Evolutionary conservation across 2,888 invertebrate genomes (phyloP).

Genomic region (Cheiracanthium punctorium): DNA sequence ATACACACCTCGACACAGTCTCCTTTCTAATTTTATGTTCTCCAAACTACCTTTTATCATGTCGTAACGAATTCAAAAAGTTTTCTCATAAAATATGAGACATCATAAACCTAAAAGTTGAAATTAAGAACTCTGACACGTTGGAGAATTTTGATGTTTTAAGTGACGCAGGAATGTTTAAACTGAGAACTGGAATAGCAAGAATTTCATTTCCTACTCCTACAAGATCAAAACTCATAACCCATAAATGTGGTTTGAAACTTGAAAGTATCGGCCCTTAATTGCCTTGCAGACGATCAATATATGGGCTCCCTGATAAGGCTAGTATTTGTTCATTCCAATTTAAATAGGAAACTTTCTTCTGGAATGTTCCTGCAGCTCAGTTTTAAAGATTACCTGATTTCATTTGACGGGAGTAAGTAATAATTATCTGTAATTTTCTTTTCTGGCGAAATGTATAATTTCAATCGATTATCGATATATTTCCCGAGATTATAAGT

Average conservation of each 20-base stretch:
- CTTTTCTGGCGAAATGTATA: neutral
- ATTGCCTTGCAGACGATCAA: neutral
- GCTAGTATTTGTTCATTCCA: neutral
- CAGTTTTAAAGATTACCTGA: neutral
- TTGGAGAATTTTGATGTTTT: neutral
- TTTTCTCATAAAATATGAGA: neutral
- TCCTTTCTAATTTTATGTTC: neutral
- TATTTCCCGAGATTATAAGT: no score
- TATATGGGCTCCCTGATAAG: neutral
- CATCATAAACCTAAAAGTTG: neutral
- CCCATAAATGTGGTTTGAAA: neutral
- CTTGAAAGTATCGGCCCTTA: neutral
- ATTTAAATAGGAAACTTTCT: neutral
- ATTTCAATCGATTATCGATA: no score
- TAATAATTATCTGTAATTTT: neutral
- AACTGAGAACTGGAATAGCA: neutral
- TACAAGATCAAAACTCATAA: constrained; percentile 8
- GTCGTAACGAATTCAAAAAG: neutral
- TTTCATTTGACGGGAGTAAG: neutral
- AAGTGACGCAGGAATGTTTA: neutral
- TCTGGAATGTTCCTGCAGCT: neutral
- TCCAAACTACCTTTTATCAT: neutral
- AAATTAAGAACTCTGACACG: neutral
- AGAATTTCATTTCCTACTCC: constrained; percentile 9
- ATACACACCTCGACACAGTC: no score